Percentiles rank a stretch among this genome's conserved stretches.
Conservation (phyloP, 92 coral and sea anemone genomes). For the Palythoa grandiflora region DNA sequence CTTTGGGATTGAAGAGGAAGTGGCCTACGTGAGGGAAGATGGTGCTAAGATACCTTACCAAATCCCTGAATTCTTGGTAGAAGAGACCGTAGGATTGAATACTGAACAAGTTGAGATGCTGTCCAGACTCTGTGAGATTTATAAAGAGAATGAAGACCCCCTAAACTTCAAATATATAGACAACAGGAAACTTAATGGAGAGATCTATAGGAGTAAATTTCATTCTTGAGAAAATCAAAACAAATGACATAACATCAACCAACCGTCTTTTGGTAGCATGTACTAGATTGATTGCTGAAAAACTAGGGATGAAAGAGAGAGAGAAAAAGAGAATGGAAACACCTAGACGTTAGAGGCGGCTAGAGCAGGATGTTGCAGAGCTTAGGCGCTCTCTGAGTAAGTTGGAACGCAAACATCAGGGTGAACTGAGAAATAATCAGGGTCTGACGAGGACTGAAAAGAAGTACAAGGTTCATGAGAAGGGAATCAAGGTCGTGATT, state of each 20-base stretch:
- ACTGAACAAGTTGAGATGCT: not conserved
- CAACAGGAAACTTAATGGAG: not conserved
- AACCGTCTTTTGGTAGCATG: no score
- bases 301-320: not conserved
- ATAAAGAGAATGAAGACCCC: not conserved
- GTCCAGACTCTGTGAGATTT: no score
- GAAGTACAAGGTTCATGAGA: not conserved
- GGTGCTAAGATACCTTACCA: not conserved
- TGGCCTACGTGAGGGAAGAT: no score
- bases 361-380: not conserved
- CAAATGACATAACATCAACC: not conserved
- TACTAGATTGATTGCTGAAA: not conserved
- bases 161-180: not conserved
- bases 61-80: not conserved
- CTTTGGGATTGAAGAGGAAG: no score
- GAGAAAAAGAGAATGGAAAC: not conserved
- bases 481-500: not conserved
- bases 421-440: not conserved
- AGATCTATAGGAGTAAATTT: not conserved
- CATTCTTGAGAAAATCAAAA: not conserved
- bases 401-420: not conserved
- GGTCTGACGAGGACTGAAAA: not conserved
- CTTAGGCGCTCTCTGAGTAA: not conserved
- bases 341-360: not conserved
- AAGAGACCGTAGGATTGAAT: not conserved